Percentiles rank a stretch among this genome's conserved stretches.
phyloP scores from a whole-genome alignment of 2,797 vertebrate species.

The Enteromius radiatus region DNA sequence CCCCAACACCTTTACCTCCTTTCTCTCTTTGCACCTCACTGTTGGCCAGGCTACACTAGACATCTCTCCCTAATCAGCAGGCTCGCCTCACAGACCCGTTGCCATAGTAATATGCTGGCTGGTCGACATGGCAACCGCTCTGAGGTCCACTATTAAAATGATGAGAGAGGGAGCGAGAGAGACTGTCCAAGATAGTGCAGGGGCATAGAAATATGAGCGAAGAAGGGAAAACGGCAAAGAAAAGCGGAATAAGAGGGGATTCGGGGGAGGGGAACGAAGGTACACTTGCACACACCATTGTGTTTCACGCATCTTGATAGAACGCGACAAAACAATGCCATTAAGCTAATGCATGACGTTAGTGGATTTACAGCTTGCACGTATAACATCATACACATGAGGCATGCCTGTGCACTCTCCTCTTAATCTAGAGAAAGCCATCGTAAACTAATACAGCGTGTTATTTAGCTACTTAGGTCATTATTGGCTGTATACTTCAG shows the following conservation, averaged over 20 bases:
- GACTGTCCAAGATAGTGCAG: conserved; percentile 59
- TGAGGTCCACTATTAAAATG: conserved; percentile 98
- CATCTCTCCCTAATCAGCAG: conserved; percentile 87
- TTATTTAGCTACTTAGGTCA: conserved; percentile 66
- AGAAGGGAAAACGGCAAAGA: conserved; percentile 59
- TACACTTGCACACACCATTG: conserved; percentile 57
- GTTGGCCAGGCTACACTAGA: conserved; percentile 84
- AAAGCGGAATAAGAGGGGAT: conserved; percentile 63
- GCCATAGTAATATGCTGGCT: conserved; percentile 96
- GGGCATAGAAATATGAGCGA: conserved; percentile 48
- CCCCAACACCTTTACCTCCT: conserved; percentile 62
- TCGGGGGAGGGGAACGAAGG: conserved; percentile 62
- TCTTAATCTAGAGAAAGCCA: conserved; percentile 67
- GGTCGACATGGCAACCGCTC: conserved; percentile 99
- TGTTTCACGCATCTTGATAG: conserved; percentile 67
- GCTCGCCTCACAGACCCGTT: conserved; percentile 88
- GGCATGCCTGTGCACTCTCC: conserved; percentile 62
- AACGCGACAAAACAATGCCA: conserved; percentile 70
- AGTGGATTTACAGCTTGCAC: conserved; percentile 67
- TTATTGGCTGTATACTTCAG: conserved; percentile 64
- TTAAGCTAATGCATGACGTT: conserved; percentile 76
- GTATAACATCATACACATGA: conserved; percentile 66
- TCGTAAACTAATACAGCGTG: conserved; percentile 70
- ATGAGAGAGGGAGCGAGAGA: conserved; percentile 75
- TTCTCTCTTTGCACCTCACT: conserved; percentile 72